Base-by-base conservation (phyloP, 2,888 invertebrate species). In the Monopis laevigella region DNA sequence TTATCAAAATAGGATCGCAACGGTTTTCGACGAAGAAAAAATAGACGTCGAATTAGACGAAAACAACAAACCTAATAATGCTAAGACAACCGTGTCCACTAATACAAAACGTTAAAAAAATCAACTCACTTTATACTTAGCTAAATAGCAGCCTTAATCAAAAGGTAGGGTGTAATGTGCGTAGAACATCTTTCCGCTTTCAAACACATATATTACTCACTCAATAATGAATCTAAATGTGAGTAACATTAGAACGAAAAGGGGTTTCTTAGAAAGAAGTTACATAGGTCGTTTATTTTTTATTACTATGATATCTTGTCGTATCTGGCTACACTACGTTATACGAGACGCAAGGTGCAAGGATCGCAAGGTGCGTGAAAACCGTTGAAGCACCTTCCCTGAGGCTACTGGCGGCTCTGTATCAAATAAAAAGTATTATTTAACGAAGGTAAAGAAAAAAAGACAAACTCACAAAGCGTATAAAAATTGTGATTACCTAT, bases 81-180 rank as follows among this genome's bases (percentile, higher is more conserved):
- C 56, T 58, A 61, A 67, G 75, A 78, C 77, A 80, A 74, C 58
- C 80, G 75, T 80, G 61, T 71, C 73, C 70, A 67, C 73, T 70
- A 65, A 70, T 64, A 72, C 56, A 70, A 56, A 59, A 58, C 55
- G 56, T 41, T 47, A 51, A 63, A 45, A 70, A 70, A 68, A 12
- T 3, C 11, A 69, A 63, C 60, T 53, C 51, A 51, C 52, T 59
- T 65, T 66, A 62, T 69, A 73, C 61, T 68, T 66, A 64, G 66
- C 66, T 68, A 68, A 71, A 71, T 71, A 67, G 71, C 63, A 67
- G 71, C 63, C 56, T 59, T 65, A 70, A 73, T 68, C 67, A 67
- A 67, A 62, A 62, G 62, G 59, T 65, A 60, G 69, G 71, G 73
- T 71, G 24, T 21, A 21, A 32, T 32, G 27, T 19, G 29, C 40